phyloP scores from a whole-genome alignment of 2,888 invertebrate genomes.

The Tineola bisselliella region DNA sequence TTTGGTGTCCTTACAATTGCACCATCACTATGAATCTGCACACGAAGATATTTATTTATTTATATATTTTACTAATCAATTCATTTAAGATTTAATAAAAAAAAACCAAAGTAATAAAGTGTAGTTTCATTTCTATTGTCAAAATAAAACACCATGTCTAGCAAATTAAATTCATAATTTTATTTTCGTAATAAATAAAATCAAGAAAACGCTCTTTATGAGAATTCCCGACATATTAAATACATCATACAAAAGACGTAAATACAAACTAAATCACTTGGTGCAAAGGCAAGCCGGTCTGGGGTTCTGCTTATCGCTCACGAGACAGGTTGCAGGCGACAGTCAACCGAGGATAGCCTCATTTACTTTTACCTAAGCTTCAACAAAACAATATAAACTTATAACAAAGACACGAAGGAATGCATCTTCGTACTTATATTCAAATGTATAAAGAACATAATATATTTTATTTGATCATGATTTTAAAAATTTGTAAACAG shows the following conservation, averaged over 20 bases:
- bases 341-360: conserved; percentile 63
- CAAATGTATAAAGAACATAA: conserved; percentile 45
- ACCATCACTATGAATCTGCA: no score
- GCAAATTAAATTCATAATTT: conserved; percentile 68
- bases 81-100: no score
- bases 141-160: conserved; percentile 37
- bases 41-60: no score
- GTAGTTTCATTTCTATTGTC: no score
- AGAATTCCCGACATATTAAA: conserved; percentile 63
- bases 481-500: conserved; percentile 56
- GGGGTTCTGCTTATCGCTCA: conserved; percentile 30
- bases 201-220: conserved; percentile 60
- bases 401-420: conserved; percentile 57
- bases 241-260: conserved; percentile 68
- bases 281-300: conserved; percentile 66
- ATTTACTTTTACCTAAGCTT: conserved; percentile 34
- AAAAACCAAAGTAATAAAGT: no score
- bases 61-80: no score
- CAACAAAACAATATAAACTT: conserved; percentile 42
- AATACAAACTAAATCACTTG: conserved; percentile 68
- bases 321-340: conserved; percentile 42
- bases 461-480: conserved; percentile 58
- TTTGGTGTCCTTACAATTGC: no score
- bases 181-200: conserved; percentile 67
- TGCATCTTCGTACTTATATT: conserved; percentile 50